phyloP scores from a whole-genome alignment of 2,888 invertebrate genomes.

The Helobdella robusta region DNA sequence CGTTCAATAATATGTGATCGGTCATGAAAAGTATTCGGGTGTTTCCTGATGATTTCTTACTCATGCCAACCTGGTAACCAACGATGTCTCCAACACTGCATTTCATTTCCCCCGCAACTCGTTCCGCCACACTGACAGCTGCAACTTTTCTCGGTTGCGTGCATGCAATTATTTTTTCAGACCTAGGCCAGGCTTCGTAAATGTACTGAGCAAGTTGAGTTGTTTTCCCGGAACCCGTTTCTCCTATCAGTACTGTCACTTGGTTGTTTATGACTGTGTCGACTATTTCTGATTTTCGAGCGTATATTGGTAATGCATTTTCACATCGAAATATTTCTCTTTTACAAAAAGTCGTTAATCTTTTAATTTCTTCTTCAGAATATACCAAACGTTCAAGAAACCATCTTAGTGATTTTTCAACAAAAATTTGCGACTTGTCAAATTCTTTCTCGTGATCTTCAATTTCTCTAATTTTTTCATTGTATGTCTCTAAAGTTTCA shows the following conservation, averaged over 20 bases:
- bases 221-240: conserved; percentile 50
- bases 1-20: conserved; percentile 46
- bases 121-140: conserved; percentile 45
- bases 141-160: conserved; percentile 50
- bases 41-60: conserved; percentile 32
- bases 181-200: conserved; percentile 38
- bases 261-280: conserved; percentile 38
- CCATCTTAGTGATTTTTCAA: not conserved
- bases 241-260: conserved; percentile 44
- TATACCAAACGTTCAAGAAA: not conserved
- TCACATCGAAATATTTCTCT: conserved; percentile 38
- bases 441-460: conserved; percentile 37
- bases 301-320: conserved; percentile 43
- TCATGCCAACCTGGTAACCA: conserved; percentile 43
- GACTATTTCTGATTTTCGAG: conserved; percentile 39
- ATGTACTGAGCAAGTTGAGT: conserved; percentile 49
- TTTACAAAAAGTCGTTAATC: conserved; percentile 35
- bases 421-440: conserved; percentile 24
- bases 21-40: conserved; percentile 46
- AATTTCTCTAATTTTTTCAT: conserved; percentile 36
- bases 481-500: not conserved
- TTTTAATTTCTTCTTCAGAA: not conserved
- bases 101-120: conserved; percentile 44
- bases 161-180: conserved; percentile 41
- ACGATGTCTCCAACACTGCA: conserved; percentile 40